Conservation (phyloP, 2,888 invertebrate genomes). For the Chloroclystis v-ata region DNA sequence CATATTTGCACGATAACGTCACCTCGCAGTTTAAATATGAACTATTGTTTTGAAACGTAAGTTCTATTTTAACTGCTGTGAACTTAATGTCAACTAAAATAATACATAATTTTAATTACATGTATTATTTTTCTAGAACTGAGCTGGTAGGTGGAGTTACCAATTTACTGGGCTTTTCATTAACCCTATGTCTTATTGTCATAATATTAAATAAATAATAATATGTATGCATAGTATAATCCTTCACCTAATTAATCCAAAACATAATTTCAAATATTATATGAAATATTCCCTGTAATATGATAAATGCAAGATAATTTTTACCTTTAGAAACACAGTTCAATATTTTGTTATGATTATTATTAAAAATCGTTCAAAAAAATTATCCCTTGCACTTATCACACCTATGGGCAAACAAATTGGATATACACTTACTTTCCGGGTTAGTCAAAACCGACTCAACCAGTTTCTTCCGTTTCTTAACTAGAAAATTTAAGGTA, state of each 20-base stretch:
- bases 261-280: background rate
- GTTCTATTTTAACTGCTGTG: too few relatives aligned
- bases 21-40: too few relatives aligned
- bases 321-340: background rate
- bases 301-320: constrained; percentile 5
- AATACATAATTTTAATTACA: too few relatives aligned
- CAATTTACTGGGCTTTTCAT: too few relatives aligned
- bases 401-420: constrained; percentile 2
- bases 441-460: constrained; percentile 41
- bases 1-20: too few relatives aligned
- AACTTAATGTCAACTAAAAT: too few relatives aligned
- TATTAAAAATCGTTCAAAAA: too few relatives aligned
- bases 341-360: too few relatives aligned
- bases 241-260: background rate
- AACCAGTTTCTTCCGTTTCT: constrained; percentile 48
- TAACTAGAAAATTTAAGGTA: constrained; percentile 32
- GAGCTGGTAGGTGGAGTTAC: too few relatives aligned
- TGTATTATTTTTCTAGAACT: too few relatives aligned
- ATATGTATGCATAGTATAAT: constrained; percentile 1
- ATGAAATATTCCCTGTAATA: background rate
- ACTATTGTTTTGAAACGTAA: too few relatives aligned
- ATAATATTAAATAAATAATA: background rate
- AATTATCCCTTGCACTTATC: constrained; percentile 14
- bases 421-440: constrained; percentile 57
- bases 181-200: background rate